A percentile compares a stretch with the other conserved stretches of the same genome.
phyloP scores from a whole-genome alignment of 2,888 invertebrate species.

The Tetranychus piercei region DNA sequence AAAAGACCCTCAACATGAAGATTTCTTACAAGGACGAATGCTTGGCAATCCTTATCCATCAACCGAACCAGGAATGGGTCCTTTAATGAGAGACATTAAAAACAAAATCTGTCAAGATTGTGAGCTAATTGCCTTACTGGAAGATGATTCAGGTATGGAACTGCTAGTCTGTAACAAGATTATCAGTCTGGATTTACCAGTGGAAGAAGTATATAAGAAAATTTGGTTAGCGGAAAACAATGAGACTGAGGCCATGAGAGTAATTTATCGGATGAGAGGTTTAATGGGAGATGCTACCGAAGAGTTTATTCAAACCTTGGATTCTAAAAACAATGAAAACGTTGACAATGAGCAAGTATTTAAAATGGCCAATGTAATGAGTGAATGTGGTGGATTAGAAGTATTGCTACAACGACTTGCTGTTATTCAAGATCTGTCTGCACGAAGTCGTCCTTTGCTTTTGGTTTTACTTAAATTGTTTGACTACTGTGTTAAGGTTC shows the following conservation, averaged over 20 bases:
- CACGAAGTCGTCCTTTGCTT: slow-evolving; percentile 59
- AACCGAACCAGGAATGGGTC: slow-evolving; percentile 78
- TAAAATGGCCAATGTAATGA: slow-evolving; percentile 66
- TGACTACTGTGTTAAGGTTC: slow-evolving; percentile 66
- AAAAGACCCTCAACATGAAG: slow-evolving; percentile 96
- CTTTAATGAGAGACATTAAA: slow-evolving; percentile 93
- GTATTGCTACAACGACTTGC: slow-evolving; percentile 49
- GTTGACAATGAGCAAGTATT: slow-evolving; percentile 89
- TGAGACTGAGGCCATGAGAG: slow-evolving; percentile 89
- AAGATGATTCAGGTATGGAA: slow-evolving; percentile 98
- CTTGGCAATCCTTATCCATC: slow-evolving; percentile 59
- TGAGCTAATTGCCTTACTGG: slow-evolving; percentile 85
- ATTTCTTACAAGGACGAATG: slow-evolving; percentile 63
- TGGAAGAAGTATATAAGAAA: slow-evolving; percentile 52
- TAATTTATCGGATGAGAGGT: slow-evolving; percentile 93
- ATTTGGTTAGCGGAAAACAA: slow-evolving; percentile 36
- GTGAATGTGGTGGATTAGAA: slow-evolving; percentile 53
- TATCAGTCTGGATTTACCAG: slow-evolving; percentile 83
- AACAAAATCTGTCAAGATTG: slow-evolving; percentile 97
- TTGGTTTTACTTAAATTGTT: slow-evolving; percentile 76
- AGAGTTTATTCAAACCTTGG: slow-evolving; percentile 87
- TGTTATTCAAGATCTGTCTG: slow-evolving; percentile 59
- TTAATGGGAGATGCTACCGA: slow-evolving; percentile 94
- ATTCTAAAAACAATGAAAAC: slow-evolving; percentile 59
- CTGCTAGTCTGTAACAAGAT: slow-evolving; percentile 92